These are phyloP conservation scores for Chitala chitala DNA, from an alignment of 2,113 vertebrate species.

Conservation along the genomic window DNA sequence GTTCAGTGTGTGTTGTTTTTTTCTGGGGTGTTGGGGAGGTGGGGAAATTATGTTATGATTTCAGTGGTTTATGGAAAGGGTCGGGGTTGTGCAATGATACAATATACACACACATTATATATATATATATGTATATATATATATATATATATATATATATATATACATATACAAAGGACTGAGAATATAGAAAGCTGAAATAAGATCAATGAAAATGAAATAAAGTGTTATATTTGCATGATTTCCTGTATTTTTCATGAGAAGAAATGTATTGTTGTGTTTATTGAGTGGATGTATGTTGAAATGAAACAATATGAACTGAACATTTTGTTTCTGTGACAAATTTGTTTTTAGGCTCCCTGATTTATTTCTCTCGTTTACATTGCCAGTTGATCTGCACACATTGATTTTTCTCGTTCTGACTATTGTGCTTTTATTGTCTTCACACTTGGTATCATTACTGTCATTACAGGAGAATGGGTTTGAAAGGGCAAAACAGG, in stretches of 20 bases:
- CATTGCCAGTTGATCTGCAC: conserved; percentile 34
- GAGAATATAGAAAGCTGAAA: conserved; percentile 52
- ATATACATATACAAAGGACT: conserved; percentile 52
- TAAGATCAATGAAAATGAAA: conserved; percentile 56
- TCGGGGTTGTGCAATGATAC: conserved; percentile 48
- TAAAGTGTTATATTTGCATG: conserved; percentile 74
- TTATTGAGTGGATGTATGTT: conserved; percentile 59
- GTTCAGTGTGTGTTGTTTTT: conserved; percentile 48
- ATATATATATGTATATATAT: no score
- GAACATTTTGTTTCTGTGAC: conserved; percentile 43
- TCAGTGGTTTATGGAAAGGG: conserved; percentile 36
- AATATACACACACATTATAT: no score
- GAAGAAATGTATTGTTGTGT: conserved; percentile 66
- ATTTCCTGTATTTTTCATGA: conserved; percentile 68
- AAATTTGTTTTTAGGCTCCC: conserved; percentile 33
- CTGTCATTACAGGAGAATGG: background rate
- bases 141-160: no score
- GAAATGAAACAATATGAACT: conserved; percentile 54
- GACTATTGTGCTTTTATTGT: conserved; percentile 20
- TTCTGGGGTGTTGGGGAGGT: conserved; percentile 33
- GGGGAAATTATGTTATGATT: conserved; percentile 25
- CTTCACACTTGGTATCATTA: background rate
- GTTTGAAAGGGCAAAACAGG: background rate
- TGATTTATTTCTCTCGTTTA: conserved; percentile 37
- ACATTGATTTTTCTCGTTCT: conserved; percentile 19